These are phyloP conservation scores for Ctena decussata DNA, from an alignment of 2,888 invertebrate genomes.

Conservation along the genomic window DNA sequence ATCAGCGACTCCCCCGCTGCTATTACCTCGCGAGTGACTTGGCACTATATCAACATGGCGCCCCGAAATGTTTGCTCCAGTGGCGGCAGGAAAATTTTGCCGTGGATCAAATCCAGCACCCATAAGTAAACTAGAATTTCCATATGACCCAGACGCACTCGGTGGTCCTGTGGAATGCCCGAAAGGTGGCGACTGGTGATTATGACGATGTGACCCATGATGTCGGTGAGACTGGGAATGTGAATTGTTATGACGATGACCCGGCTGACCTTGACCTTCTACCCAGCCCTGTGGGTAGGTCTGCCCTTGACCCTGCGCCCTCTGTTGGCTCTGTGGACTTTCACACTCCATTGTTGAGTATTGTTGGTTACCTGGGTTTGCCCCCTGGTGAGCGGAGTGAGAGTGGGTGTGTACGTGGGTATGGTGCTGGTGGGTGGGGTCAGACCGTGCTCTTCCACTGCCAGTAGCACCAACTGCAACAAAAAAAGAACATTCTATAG, in stretches of 20 bases:
- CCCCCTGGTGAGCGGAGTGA: conserved; percentile 76
- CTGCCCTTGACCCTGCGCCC: conserved; percentile 49
- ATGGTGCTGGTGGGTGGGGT: conserved; percentile 87
- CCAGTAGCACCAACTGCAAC: conserved; percentile 78
- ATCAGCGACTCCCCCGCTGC: conserved; percentile 79
- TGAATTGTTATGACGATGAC: conserved; percentile 66
- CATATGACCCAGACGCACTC: conserved; percentile 43
- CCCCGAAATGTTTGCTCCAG: conserved; percentile 63
- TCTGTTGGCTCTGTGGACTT: conserved; percentile 69
- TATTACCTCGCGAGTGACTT: conserved; percentile 67
- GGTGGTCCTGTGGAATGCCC: conserved; percentile 51
- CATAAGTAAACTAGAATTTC: conserved; percentile 64
- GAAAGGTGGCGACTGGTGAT: conserved; percentile 71
- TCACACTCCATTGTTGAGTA: conserved; percentile 81
- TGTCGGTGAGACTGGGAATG: conserved; percentile 75
- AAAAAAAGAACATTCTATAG: neutral
- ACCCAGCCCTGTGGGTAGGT: conserved; percentile 69
- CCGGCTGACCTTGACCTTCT: conserved; percentile 53
- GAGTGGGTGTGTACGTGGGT: conserved; percentile 79
- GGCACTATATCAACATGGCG: conserved; percentile 67
- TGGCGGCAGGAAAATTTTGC: conserved; percentile 49
- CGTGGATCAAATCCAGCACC: conserved; percentile 60
- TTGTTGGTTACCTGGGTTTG: conserved; percentile 58
- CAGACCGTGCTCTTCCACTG: conserved; percentile 84
- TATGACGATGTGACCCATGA: conserved; percentile 72